Evolutionary conservation across 2,888 invertebrate species (phyloP).

Genomic region (Agonopterix subpropinquella): DNA sequence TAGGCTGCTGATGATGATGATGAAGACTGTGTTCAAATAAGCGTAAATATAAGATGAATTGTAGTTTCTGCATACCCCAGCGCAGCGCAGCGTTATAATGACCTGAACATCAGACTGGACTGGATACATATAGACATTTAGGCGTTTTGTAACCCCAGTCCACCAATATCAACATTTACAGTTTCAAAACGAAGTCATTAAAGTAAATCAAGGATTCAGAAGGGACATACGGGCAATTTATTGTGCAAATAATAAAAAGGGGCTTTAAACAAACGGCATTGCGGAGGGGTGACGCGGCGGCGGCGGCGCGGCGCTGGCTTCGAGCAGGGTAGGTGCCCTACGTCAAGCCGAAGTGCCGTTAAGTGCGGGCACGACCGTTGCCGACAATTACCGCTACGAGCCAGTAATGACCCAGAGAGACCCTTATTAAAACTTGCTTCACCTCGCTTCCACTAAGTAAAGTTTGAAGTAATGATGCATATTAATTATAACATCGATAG

Average conservation of each 20-base stretch:
- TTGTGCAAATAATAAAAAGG: slow-evolving; percentile 5
- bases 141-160: neutral
- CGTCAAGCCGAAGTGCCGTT: slow-evolving; percentile 52
- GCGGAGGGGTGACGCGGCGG: slow-evolving; percentile 30
- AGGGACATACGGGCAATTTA: slow-evolving; percentile 4
- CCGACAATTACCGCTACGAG: slow-evolving; percentile 59
- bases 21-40: too few species aligned
- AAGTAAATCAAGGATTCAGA: neutral
- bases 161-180: too few species aligned
- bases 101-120: too few species aligned
- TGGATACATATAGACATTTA: too few species aligned
- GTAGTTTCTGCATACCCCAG: too few species aligned
- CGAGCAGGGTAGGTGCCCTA: slow-evolving; percentile 22
- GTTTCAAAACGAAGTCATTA: neutral
- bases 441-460: slow-evolving; percentile 46
- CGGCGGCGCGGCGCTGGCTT: neutral
- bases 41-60: too few species aligned
- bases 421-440: slow-evolving; percentile 68
- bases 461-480: slow-evolving; percentile 62
- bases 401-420: slow-evolving; percentile 60
- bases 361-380: slow-evolving; percentile 42
- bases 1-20: too few species aligned
- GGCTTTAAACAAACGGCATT: slow-evolving; percentile 27
- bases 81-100: too few species aligned
- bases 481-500: slow-evolving; percentile 58